Conservation (phyloP, 2,113 vertebrate genomes). For the Eptatretus burgeri region DNA sequence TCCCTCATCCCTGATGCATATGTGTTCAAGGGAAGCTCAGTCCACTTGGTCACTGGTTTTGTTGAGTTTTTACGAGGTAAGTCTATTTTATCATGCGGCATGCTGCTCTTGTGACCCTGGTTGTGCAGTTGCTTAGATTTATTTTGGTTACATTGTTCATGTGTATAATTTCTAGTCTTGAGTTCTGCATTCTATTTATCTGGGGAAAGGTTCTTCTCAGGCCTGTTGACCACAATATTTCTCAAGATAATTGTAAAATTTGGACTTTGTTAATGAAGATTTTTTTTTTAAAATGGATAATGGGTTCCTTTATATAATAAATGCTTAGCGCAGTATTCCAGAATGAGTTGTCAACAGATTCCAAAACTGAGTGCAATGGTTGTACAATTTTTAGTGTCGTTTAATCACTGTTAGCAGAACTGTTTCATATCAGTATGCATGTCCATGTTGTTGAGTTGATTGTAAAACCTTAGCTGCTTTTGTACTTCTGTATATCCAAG, state of each 20-base stretch:
- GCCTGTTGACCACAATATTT: constrained; percentile 22
- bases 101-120: not conserved
- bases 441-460: too few species aligned
- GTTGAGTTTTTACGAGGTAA: constrained; percentile 31
- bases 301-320: not conserved
- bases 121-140: not conserved
- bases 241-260: constrained; percentile 15
- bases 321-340: too few species aligned
- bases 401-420: too few species aligned
- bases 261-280: constrained; percentile 8
- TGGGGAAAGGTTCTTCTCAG: not conserved
- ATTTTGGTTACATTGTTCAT: not conserved
- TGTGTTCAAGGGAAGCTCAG: constrained; percentile 18
- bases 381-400: too few species aligned
- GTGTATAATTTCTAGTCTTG: not conserved
- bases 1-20: constrained; percentile 19
- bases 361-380: too few species aligned
- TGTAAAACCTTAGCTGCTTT: not conserved
- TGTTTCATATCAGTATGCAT: too few species aligned
- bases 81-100: constrained; percentile 12
- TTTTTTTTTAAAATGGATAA: constrained; percentile 9
- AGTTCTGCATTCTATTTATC: not conserved
- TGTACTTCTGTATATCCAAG: not conserved
- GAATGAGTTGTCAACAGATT: too few species aligned
- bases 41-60: constrained; percentile 29